phyloP scores from a whole-genome alignment of 2,888 invertebrate genomes.

The Pseudanteris insignis region DNA sequence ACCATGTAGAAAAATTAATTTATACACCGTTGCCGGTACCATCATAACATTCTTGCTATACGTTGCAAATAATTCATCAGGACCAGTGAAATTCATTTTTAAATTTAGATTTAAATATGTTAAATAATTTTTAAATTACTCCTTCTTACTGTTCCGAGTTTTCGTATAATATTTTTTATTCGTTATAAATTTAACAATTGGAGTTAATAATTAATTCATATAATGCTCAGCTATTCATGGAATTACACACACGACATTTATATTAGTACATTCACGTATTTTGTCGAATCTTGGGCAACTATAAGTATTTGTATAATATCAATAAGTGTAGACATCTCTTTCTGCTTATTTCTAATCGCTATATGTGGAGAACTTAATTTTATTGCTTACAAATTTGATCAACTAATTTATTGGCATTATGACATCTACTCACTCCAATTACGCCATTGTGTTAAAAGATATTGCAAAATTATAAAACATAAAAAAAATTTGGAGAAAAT shows the following conservation, averaged over 20 bases:
- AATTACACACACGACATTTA: neutral
- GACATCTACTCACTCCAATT: neutral
- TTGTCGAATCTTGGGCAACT: constrained; percentile 3
- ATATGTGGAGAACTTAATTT: constrained; percentile 12
- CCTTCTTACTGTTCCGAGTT: neutral
- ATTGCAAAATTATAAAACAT: constrained; percentile 3
- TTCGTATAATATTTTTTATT: neutral
- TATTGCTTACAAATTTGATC: neutral
- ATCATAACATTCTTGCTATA: too few relatives aligned
- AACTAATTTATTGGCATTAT: neutral
- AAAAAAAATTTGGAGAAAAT: constrained; percentile 6
- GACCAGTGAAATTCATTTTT: too few relatives aligned
- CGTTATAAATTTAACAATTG: neutral
- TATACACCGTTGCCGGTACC: too few relatives aligned
- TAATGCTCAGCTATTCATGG: constrained; percentile 5
- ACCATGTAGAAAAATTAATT: too few relatives aligned
- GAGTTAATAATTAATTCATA: neutral
- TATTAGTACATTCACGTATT: neutral
- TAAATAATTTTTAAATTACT: too few relatives aligned
- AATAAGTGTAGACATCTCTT: neutral
- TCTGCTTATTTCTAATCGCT: neutral
- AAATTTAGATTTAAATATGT: too few relatives aligned
- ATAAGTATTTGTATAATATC: neutral
- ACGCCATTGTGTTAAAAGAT: constrained; percentile 8
- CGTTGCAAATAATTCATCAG: too few relatives aligned